Conservation (phyloP, 2,113 vertebrate species). For the Trinectes maculatus region DNA sequence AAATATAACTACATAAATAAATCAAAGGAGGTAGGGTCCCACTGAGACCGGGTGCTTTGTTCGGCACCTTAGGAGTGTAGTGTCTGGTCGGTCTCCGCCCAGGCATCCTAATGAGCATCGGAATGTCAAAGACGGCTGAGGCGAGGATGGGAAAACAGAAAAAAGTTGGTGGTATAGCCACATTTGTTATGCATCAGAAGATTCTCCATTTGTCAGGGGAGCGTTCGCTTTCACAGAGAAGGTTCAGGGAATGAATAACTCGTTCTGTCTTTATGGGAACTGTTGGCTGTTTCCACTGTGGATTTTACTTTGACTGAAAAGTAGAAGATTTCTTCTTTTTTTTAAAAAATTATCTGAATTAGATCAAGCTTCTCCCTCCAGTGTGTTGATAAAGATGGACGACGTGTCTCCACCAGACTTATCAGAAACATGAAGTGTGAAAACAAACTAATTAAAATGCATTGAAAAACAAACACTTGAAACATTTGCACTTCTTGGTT, state of each 20-base stretch:
- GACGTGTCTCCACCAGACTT: no score
- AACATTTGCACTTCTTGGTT: no score
- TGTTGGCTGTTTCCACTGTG: neutral
- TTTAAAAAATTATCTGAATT: no score
- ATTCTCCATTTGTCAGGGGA: conserved; percentile 33
- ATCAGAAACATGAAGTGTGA: no score
- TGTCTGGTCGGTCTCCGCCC: conserved; percentile 16
- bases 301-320: no score
- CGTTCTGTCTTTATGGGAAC: neutral
- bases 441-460: no score
- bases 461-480: no score
- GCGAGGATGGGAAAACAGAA: conserved; percentile 31
- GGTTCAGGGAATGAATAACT: conserved; percentile 11
- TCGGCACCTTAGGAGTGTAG: conserved; percentile 39
- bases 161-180: conserved; percentile 27
- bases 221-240: conserved; percentile 33
- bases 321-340: no score
- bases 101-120: conserved; percentile 70
- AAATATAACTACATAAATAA: conserved; percentile 67
- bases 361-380: no score
- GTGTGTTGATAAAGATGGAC: no score
- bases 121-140: conserved; percentile 59
- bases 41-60: conserved; percentile 31
- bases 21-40: conserved; percentile 55
- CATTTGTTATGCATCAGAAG: conserved; percentile 62